Conservation (phyloP, 2,888 invertebrate genomes). For the Dynastes hyllus region DNA sequence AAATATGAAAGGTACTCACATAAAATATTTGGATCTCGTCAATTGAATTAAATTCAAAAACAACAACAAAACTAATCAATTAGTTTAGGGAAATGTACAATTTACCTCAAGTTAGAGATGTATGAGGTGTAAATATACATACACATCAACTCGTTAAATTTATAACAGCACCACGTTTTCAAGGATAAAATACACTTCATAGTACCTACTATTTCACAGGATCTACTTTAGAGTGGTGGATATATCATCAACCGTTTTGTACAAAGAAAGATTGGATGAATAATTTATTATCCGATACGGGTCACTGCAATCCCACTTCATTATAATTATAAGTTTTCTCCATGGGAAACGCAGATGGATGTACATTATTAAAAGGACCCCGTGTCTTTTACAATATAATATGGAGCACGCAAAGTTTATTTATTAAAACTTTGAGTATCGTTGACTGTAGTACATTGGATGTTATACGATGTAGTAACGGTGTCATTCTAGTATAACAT, state of each 20-base stretch:
- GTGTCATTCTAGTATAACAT: too few relatives aligned
- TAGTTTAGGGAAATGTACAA: too few relatives aligned
- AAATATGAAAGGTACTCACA: too few relatives aligned
- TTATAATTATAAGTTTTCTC: slow-evolving; percentile 61
- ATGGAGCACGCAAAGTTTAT: slow-evolving; percentile 56
- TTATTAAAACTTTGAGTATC: slow-evolving; percentile 52
- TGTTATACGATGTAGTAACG: not conserved
- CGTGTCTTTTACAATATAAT: slow-evolving; percentile 55
- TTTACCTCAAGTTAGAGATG: too few relatives aligned
- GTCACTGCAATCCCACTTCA: slow-evolving; percentile 56
- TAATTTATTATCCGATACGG: slow-evolving; percentile 56
- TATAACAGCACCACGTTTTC: not conserved
- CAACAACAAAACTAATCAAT: too few relatives aligned
- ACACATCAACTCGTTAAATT: too few relatives aligned
- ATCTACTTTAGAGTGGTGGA: slow-evolving; percentile 4
- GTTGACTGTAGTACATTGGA: not conserved
- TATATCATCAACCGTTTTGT: slow-evolving; percentile 23
- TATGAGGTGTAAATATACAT: too few relatives aligned
- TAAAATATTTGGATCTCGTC: too few relatives aligned
- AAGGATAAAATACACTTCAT: not conserved
- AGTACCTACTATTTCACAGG: not conserved
- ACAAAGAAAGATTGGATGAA: slow-evolving; percentile 51
- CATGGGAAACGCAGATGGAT: slow-evolving; percentile 62
- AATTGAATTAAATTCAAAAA: too few relatives aligned
- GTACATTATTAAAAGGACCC: slow-evolving; percentile 59